phyloP scores from a whole-genome alignment of 2,888 invertebrate species.

The Apotomis capreana region DNA sequence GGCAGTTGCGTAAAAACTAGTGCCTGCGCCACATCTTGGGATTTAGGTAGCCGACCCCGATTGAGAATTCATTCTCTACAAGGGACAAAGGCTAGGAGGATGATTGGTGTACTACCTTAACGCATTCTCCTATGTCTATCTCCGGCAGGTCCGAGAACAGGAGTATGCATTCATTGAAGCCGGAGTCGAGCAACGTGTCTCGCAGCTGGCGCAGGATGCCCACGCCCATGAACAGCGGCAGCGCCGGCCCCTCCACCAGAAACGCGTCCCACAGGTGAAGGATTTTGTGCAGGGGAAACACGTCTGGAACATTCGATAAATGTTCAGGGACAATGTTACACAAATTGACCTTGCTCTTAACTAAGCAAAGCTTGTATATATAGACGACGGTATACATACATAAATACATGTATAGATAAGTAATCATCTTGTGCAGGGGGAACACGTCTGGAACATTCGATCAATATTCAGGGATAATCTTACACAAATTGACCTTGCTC shows the following conservation, averaged over 20 bases:
- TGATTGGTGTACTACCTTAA: constrained; percentile 80
- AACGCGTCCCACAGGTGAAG: constrained; percentile 99
- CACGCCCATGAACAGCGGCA: constrained; percentile 97
- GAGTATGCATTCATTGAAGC: constrained; percentile 99
- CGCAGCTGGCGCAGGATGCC: constrained; percentile 95
- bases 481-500: too few species aligned
- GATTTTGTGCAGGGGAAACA: constrained; percentile 98
- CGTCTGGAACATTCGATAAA: constrained; percentile 84
- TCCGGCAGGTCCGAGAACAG: constrained; percentile 99
- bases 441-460: constrained; percentile 90
- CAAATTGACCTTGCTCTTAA: too few species aligned
- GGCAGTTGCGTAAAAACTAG: too few species aligned
- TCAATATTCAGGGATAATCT: not conserved
- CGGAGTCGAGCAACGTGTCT: constrained; percentile 91
- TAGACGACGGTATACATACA: too few species aligned
- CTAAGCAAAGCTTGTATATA: too few species aligned
- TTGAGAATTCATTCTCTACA: too few species aligned
- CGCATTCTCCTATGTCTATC: constrained; percentile 97
- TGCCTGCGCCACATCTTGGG: too few species aligned
- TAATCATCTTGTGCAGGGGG: constrained; percentile 98
- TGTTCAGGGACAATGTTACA: too few species aligned
- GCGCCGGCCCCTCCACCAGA: constrained; percentile 94
- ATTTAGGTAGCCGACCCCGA: too few species aligned
- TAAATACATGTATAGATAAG: too few species aligned
- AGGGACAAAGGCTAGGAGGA: too few species aligned